Evolutionary conservation across 2,113 vertebrate genomes (phyloP).

Genomic region (Himantopus leucocephalus): DNA sequence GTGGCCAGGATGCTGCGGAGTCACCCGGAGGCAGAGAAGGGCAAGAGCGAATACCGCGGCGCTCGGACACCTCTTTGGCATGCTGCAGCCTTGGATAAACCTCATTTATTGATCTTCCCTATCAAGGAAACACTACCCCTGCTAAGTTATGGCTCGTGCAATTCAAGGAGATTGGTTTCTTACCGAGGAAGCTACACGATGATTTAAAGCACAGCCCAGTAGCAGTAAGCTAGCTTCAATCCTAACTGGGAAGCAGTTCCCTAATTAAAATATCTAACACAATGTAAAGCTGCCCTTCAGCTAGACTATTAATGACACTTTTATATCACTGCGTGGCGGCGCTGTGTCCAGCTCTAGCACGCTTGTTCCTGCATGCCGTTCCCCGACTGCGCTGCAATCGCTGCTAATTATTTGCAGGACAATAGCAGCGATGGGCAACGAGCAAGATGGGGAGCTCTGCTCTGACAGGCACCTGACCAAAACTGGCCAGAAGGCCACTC

Average conservation of each 20-base stretch:
- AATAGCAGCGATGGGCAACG: not conserved
- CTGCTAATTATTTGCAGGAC: not conserved
- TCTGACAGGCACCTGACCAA: not conserved
- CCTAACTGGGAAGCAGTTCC: not conserved
- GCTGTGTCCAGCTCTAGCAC: not conserved
- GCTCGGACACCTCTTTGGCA: not conserved
- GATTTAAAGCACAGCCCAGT: constrained; percentile 2
- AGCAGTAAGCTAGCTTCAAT: not conserved
- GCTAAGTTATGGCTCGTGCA: not conserved
- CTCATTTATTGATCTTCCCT: not conserved
- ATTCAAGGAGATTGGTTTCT: not conserved
- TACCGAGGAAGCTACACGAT: not conserved
- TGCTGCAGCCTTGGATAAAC: not conserved
- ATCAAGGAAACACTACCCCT: not conserved
- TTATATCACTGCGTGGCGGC: not conserved
- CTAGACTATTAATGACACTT: not conserved
- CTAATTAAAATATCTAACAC: not conserved
- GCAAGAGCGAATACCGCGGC: rapidly evolving
- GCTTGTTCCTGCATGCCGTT: not conserved
- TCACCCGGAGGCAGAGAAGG: not conserved
- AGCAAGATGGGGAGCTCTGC: not conserved
- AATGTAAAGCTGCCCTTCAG: not conserved
- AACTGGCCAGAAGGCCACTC: not conserved
- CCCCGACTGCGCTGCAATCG: not conserved
- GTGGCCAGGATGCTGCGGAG: not conserved